Evolutionary conservation across 1,140 invertebrate species (phyloP), one percentile per base, ranked within the genome.

Genomic region (Mya arenaria): DNA sequence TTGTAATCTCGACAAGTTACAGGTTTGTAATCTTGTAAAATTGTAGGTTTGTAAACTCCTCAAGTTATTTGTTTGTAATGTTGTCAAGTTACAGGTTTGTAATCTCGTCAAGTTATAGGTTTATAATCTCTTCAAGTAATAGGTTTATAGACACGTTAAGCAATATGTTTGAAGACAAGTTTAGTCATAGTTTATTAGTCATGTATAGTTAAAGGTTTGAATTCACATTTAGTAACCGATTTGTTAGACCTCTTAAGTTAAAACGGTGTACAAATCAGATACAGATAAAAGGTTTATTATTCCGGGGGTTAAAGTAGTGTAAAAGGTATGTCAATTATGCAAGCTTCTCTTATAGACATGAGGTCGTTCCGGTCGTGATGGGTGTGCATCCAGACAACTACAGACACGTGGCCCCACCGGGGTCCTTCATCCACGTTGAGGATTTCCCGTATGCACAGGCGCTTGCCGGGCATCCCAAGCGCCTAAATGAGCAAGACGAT

Each of bases 391-490:
- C 86, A 63, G 87, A 85, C 25, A 90, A 93, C 68, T 94, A 94
- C 81, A 85, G 86, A 37, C 82, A 77, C n/a, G 77, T 86, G 4
- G 85, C 90, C 6, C 92, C 92, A 1, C 89, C 96, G 85, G 95
- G 97, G 85, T 98, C 97, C 0, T 97, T 94, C 90, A 97, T 99
- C 48, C 98, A 99, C 92, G 97, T 99, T 0, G 98, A 99, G 87
- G 97, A 99, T 90, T 99, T 99, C 91, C 95, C 95, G 4, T 96
- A 96, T n/a, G n/a, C n/a, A n/a, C n/a, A n/a, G n/a, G n/a, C n/a
- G n/a, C n/a, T n/a, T 2, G 98, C 98, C 1, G 94, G 96, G 4
- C 98, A 98, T 92, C 93, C 99, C n/a, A 95, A 95, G 73, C 94
- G 95, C 55, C 83, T 92, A 17, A 87, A 88, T 41, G 56, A 82